These are phyloP conservation scores for Girardinus metallicus DNA, from an alignment of 2,797 vertebrate species.

Conservation along the genomic window DNA sequence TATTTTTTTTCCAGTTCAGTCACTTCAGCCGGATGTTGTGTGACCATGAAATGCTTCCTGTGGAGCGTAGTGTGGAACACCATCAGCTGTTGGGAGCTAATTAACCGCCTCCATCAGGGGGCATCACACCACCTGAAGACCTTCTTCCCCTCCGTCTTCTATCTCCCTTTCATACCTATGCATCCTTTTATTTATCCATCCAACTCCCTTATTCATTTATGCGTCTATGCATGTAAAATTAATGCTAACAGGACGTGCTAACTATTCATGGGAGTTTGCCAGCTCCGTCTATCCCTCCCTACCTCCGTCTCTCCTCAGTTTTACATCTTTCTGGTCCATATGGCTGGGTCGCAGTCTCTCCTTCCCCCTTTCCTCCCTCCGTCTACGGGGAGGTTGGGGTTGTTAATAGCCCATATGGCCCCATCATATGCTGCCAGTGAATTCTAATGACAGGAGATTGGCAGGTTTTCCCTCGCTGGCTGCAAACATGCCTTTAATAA, in stretches of 20 bases:
- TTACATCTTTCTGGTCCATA: conserved; percentile 45
- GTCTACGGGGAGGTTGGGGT: conserved; percentile 54
- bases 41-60: conserved; percentile 10
- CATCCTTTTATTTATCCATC: not conserved
- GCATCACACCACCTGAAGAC: conserved; percentile 33
- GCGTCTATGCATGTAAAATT: conserved; percentile 22
- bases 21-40: not conserved
- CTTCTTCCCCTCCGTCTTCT: not conserved
- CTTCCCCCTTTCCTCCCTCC: conserved; percentile 7
- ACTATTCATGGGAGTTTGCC: conserved; percentile 33
- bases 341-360: conserved; percentile 30
- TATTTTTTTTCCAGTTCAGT: not conserved
- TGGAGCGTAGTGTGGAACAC: conserved; percentile 3
- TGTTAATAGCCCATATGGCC: conserved; percentile 70
- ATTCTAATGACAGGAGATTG: conserved; percentile 67
- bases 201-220: not conserved
- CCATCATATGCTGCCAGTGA: conserved; percentile 69
- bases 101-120: conserved; percentile 44
- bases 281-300: conserved; percentile 27
- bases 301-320: conserved; percentile 14
- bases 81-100: conserved; percentile 46
- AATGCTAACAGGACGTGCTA: conserved; percentile 38
- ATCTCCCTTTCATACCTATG: conserved; percentile 3
- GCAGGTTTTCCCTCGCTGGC: conserved; percentile 19
- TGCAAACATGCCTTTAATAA: conserved; percentile 31